Conservation (phyloP, 2,888 invertebrate species). For the Hirtodrosophila duncani region DNA sequence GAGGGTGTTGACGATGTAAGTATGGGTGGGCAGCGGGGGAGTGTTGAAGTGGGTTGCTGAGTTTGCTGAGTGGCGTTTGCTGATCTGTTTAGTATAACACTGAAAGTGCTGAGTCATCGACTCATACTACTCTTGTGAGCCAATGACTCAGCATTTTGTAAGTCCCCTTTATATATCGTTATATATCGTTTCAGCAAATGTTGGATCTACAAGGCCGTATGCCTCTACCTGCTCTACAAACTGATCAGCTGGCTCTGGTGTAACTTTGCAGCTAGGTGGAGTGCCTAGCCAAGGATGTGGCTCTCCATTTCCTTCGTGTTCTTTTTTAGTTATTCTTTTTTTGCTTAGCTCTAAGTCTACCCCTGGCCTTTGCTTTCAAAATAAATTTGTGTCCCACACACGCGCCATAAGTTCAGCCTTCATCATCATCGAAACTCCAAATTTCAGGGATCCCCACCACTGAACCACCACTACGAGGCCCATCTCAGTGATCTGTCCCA, state of each 20-base stretch:
- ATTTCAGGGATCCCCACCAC: too few species aligned
- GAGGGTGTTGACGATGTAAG: slow-evolving; percentile 49
- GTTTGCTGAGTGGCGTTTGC: too few species aligned
- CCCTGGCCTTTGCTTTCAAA: neutral
- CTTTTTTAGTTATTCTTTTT: slow-evolving; percentile 12
- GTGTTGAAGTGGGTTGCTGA: too few species aligned
- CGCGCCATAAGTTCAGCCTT: too few species aligned
- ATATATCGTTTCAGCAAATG: slow-evolving; percentile 36
- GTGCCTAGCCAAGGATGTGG: slow-evolving; percentile 12
- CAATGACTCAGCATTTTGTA: neutral
- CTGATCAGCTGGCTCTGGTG: slow-evolving; percentile 48
- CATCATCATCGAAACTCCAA: neutral
- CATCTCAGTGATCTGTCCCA: too few species aligned
- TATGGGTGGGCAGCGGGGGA: too few species aligned
- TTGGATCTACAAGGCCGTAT: slow-evolving; percentile 25
- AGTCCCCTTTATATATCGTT: neutral
- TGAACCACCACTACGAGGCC: too few species aligned
- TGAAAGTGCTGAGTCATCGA: too few species aligned
- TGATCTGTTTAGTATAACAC: too few species aligned
- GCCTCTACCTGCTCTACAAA: slow-evolving; percentile 49
- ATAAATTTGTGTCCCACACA: too few species aligned
- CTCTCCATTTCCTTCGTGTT: neutral
- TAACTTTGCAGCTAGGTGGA: too few species aligned
- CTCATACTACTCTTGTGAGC: neutral
- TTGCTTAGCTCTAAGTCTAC: slow-evolving; percentile 12